These are phyloP conservation scores for Rhinolophus sinicus DNA, from an alignment of 2,113 vertebrate species.

Conservation along the genomic window DNA sequence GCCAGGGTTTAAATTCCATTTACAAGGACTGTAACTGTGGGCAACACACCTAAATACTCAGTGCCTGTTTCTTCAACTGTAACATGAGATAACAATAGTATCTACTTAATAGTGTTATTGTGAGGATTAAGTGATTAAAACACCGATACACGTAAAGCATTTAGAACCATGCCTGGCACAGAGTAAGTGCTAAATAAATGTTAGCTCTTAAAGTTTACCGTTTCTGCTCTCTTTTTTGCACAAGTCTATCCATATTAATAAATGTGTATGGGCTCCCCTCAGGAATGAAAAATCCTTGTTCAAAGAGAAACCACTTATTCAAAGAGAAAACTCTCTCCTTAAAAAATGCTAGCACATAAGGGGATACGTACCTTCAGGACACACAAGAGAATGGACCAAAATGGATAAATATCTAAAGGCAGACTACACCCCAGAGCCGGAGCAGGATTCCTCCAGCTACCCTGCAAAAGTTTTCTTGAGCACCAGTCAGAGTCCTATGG, in stretches of 20 bases:
- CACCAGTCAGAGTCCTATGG: too few species aligned
- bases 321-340: neutral
- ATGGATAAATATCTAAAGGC: neutral
- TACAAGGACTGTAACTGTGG: neutral
- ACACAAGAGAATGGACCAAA: neutral
- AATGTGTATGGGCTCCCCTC: neutral
- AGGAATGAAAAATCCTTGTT: constrained; percentile 1
- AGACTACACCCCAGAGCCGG: neutral
- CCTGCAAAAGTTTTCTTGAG: neutral
- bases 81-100: neutral
- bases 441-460: neutral
- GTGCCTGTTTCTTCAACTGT: neutral
- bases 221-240: neutral
- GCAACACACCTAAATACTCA: neutral
- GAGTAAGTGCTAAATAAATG: neutral
- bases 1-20: neutral
- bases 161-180: neutral
- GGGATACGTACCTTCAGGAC: neutral
- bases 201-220: neutral
- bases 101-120: neutral
- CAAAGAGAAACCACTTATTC: constrained; percentile 11
- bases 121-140: neutral
- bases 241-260: neutral
- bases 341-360: neutral
- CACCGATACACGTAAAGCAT: neutral